These are phyloP conservation scores for Pycnomerus fuliginosus DNA, from an alignment of 2,888 invertebrate species.

Conservation along the genomic window DNA sequence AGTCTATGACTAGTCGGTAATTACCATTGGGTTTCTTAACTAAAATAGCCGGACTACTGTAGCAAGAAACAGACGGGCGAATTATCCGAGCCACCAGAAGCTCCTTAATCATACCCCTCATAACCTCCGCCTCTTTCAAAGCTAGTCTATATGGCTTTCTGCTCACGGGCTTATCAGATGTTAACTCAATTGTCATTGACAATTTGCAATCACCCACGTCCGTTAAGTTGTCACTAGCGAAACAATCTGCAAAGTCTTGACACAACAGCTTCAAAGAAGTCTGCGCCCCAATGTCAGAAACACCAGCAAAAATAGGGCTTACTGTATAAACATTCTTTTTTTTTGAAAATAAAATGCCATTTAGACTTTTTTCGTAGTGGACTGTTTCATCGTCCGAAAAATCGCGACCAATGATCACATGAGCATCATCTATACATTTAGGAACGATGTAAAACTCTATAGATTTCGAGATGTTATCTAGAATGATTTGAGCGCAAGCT, in stretches of 20 bases:
- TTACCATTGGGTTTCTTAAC: slow-evolving; percentile 2
- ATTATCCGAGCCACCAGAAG: not conserved
- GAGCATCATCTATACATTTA: not conserved
- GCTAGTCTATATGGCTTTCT: not conserved
- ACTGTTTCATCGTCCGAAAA: not conserved
- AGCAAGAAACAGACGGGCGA: not conserved
- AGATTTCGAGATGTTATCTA: not conserved
- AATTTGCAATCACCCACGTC: not conserved
- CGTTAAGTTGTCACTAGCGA: not conserved
- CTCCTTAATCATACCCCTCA: not conserved
- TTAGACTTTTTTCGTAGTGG: not conserved
- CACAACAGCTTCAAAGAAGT: not conserved
- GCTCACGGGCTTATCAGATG: not conserved
- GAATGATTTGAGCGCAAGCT: not conserved
- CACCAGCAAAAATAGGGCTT: no score
- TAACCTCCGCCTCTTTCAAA: not conserved
- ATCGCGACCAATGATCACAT: not conserved
- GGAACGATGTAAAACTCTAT: not conserved
- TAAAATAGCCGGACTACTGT: slow-evolving; percentile 2
- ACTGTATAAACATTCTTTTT: no score
- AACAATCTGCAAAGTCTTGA: not conserved
- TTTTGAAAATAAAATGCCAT: not conserved
- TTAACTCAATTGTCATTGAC: not conserved
- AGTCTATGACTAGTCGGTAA: slow-evolving; percentile 14
- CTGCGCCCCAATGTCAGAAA: no score